Evolutionary conservation across 2,113 vertebrate species (phyloP).

Genomic region (Hepsetus odoe): DNA sequence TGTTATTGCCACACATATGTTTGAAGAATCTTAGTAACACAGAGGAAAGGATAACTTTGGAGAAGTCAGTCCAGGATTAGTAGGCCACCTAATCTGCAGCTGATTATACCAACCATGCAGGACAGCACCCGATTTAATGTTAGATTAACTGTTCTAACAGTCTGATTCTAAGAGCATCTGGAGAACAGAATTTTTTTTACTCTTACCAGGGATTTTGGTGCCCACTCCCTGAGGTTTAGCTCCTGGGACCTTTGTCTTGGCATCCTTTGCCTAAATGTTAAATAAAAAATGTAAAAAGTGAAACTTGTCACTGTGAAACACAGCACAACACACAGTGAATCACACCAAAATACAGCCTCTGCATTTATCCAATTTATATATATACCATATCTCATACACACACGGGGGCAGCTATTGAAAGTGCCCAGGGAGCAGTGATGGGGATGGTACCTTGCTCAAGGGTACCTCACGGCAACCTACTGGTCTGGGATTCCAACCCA

Average conservation of each 20-base stretch:
- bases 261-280: constrained; percentile 41
- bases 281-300: constrained; percentile 16
- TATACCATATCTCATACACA: too few species aligned
- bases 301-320: too few species aligned
- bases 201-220: constrained; percentile 82
- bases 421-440: too few species aligned
- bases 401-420: too few species aligned
- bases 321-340: too few species aligned
- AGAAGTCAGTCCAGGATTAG: neutral
- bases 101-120: neutral
- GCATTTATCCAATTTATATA: too few species aligned
- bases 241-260: constrained; percentile 58
- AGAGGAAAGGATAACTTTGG: neutral
- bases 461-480: too few species aligned
- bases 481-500: too few species aligned
- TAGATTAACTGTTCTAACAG: neutral
- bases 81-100: neutral
- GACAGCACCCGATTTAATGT: neutral
- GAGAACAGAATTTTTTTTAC: constrained; percentile 16
- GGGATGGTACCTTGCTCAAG: too few species aligned
- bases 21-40: neutral
- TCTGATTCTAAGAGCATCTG: neutral
- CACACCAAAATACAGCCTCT: too few species aligned
- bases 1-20: neutral
- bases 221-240: constrained; percentile 75